These are phyloP conservation scores for Andrena cerasifolii DNA, from an alignment of 1,140 invertebrate species.

Conservation along the genomic window DNA sequence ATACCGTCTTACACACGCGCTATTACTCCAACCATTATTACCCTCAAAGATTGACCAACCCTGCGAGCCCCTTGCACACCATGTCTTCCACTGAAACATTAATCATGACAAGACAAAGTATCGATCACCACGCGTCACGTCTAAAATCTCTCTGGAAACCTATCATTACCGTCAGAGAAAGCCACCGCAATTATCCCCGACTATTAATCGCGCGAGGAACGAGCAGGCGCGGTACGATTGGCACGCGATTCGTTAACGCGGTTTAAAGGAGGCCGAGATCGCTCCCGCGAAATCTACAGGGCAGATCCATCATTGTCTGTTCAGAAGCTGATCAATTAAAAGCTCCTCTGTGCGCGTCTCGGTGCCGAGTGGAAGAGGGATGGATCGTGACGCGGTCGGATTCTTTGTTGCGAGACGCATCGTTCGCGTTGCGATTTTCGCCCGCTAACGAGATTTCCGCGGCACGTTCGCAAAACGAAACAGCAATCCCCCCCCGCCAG, in stretches of 20 bases:
- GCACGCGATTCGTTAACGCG: conserved; percentile 27
- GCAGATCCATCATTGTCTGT: conserved; percentile 25
- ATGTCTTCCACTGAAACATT: too few relatives aligned
- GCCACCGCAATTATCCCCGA: too few relatives aligned
- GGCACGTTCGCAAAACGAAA: not conserved
- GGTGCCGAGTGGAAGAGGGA: conserved; percentile 5
- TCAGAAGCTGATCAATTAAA: conserved; percentile 56
- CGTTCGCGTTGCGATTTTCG: conserved; percentile 26
- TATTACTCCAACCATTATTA: too few relatives aligned
- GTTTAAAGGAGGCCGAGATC: conserved; percentile 45
- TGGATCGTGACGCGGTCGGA: not conserved
- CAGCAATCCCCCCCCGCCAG: conserved; percentile 2
- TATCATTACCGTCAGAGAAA: too few relatives aligned
- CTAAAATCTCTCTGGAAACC: too few relatives aligned
- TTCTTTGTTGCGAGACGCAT: conserved; percentile 33
- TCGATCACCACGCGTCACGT: too few relatives aligned
- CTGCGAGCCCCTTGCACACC: too few relatives aligned
- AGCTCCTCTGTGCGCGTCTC: not conserved
- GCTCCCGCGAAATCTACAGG: conserved; percentile 49
- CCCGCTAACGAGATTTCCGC: conserved; percentile 6
- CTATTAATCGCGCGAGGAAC: too few relatives aligned
- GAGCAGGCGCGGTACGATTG: too few relatives aligned
- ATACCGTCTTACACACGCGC: too few relatives aligned
- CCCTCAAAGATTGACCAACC: too few relatives aligned
- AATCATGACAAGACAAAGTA: too few relatives aligned